Base-by-base conservation (phyloP, 2,888 invertebrate genomes). In the Plebejus anna region DNA sequence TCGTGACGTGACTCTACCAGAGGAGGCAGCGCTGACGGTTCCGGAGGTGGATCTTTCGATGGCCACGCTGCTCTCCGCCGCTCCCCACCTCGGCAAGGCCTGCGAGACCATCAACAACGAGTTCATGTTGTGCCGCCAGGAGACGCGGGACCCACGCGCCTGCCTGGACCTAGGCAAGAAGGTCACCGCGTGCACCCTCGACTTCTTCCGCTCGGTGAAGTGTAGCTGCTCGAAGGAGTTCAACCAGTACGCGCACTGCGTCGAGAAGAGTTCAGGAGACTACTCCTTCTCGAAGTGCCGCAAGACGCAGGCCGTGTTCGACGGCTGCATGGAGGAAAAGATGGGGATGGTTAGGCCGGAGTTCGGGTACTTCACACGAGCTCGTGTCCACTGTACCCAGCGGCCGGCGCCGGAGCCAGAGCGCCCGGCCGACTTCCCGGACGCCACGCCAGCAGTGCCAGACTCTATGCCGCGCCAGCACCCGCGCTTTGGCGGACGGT, bases 101-200 rank as follows among this genome's bases (percentile, higher is more conserved):
- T 99, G 99, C 90, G 98, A 99, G 91, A 89, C 93, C 76, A 94
- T 96, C 82, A 98, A 98, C 91, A 98, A 98, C 96, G 99, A 99
- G 90, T 99, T 97, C 86, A 96, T 98, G 95, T 91, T 99, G 70
- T 99, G 99, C 82, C 95, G 96, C n/a, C 85, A 94, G 38, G 98
- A 98, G 89, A 90, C 95, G 61, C 90, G 95, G 7, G 99, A 99
- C 90, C 97, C 98, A 0, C 94, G 98, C 47, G 95, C 96, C 81
- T 99, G 99, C 85, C 32, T 99, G 4, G 90, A 95, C 0, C 97
- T 98, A 84, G 99, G 99, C 0, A 98, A 97, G 89, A 96, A 95
- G 4, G 98, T 99, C 0, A 99, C 99, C 0, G 93, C 95, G 36
- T 99, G 99, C 89, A 96, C 98, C 1, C 81, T 98, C 79, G 95